Evolutionary conservation across 2,113 vertebrate genomes (phyloP).

Genomic region (Indri indri): DNA sequence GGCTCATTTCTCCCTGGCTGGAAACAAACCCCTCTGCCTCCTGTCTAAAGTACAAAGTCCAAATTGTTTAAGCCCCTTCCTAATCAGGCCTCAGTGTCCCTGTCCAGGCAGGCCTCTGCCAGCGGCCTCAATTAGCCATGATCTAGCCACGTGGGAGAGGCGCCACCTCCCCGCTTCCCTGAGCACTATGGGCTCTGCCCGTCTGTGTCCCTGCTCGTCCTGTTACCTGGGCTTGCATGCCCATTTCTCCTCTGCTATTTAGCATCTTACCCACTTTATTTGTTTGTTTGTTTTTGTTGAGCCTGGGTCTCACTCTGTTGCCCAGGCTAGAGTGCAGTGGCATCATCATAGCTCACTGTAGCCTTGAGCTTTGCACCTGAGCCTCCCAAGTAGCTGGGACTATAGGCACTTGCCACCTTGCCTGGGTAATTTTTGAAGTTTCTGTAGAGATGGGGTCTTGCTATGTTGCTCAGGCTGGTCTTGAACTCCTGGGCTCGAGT

Average conservation of each 20-base stretch:
- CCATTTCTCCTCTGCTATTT: not conserved
- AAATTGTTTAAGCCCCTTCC: not conserved
- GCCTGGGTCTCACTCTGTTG: too few species aligned
- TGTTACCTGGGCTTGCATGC: not conserved
- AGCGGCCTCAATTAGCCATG: not conserved
- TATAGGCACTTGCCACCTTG: too few species aligned
- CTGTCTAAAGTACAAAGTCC: not conserved
- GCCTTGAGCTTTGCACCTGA: too few species aligned
- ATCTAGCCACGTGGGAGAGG: not conserved
- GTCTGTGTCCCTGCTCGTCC: not conserved
- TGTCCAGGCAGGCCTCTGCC: not conserved
- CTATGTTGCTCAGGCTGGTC: too few species aligned
- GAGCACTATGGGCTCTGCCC: not conserved
- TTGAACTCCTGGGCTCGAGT: too few species aligned
- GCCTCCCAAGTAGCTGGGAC: too few species aligned
- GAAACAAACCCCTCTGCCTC: not conserved
- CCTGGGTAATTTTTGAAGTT: too few species aligned
- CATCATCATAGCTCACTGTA: too few species aligned
- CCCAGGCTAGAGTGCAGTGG: too few species aligned
- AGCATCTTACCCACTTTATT: not conserved
- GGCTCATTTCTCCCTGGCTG: not conserved
- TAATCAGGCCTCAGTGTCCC: not conserved
- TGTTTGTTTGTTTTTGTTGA: too few species aligned
- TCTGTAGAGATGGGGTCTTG: too few species aligned
- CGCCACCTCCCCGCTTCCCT: fast-evolving